Percentiles rank a stretch among this genome's conserved stretches.
Evolutionary conservation across 2,797 vertebrate genomes (phyloP).

Genomic region (Chanos chanos): DNA sequence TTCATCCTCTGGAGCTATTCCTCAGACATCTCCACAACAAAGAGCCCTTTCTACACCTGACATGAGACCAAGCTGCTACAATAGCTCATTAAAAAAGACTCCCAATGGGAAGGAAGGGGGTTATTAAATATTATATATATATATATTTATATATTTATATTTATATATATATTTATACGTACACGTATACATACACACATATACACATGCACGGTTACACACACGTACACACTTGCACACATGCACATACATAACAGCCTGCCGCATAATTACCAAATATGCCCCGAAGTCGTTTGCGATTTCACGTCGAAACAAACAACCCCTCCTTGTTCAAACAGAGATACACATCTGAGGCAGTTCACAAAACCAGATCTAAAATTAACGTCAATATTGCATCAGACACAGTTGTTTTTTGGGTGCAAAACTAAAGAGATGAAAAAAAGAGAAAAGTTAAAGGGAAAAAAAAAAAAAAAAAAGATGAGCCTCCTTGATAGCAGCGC

Average conservation of each 20-base stretch:
- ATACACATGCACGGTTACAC: slow-evolving; percentile 25
- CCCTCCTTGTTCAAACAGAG: slow-evolving; percentile 65
- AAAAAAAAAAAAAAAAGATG: not conserved
- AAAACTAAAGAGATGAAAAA: slow-evolving; percentile 31
- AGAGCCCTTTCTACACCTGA: slow-evolving; percentile 85
- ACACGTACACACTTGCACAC: slow-evolving; percentile 15
- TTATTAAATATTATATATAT: slow-evolving; percentile 73
- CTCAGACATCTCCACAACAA: slow-evolving; percentile 90
- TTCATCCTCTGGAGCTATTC: slow-evolving; percentile 86
- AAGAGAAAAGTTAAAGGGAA: not conserved
- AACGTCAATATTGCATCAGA: slow-evolving; percentile 67
- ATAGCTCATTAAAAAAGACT: slow-evolving; percentile 85
- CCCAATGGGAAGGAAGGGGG: slow-evolving; percentile 73
- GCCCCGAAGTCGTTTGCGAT: slow-evolving; percentile 69
- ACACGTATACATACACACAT: slow-evolving; percentile 57
- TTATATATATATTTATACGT: not conserved
- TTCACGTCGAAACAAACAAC: slow-evolving; percentile 69
- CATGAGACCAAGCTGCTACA: slow-evolving; percentile 79
- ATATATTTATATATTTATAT: slow-evolving; percentile 42
- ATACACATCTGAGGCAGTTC: slow-evolving; percentile 57
- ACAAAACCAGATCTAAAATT: slow-evolving; percentile 47
- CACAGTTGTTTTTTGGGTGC: slow-evolving; percentile 45
- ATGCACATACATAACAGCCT: slow-evolving; percentile 51
- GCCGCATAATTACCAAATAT: slow-evolving; percentile 74
- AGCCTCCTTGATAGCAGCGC: too few relatives aligned